These are phyloP conservation scores for Phalacrocorax brasilianus DNA, from an alignment of 2,113 vertebrate genomes.

Conservation along the genomic window DNA sequence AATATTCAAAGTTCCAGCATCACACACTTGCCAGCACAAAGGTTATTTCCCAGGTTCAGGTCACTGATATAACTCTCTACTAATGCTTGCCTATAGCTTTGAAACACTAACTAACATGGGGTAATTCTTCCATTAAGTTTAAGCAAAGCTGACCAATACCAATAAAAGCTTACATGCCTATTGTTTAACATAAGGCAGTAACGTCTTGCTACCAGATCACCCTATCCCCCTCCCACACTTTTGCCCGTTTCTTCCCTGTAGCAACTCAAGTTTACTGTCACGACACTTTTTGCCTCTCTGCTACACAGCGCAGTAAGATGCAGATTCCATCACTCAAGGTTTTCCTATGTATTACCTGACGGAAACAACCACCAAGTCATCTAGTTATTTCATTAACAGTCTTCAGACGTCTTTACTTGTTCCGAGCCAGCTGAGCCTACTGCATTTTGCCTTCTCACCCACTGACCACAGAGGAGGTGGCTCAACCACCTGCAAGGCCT, in stretches of 20 bases:
- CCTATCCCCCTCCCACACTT: neutral
- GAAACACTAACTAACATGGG: fast-evolving
- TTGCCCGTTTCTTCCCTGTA: neutral
- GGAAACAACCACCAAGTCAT: neutral
- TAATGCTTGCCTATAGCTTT: neutral
- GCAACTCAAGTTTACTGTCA: neutral
- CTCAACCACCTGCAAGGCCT: neutral
- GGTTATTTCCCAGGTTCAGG: too few species aligned
- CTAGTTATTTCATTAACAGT: neutral
- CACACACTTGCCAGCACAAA: neutral
- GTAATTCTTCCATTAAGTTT: neutral
- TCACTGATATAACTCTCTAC: neutral
- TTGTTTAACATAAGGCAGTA: neutral
- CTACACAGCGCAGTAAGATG: neutral
- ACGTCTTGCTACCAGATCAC: neutral
- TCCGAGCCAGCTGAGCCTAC: neutral
- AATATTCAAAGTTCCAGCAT: neutral
- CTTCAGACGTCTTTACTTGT: neutral
- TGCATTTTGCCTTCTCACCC: neutral
- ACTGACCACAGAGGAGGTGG: neutral
- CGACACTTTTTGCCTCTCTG: neutral
- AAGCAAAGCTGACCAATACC: neutral
- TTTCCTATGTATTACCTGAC: neutral
- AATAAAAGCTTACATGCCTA: neutral
- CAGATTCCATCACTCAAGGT: neutral